Percentiles rank a stretch among this genome's conserved stretches.
Evolutionary conservation across 2,888 invertebrate genomes (phyloP).

Genomic region (Sinelater perroti): DNA sequence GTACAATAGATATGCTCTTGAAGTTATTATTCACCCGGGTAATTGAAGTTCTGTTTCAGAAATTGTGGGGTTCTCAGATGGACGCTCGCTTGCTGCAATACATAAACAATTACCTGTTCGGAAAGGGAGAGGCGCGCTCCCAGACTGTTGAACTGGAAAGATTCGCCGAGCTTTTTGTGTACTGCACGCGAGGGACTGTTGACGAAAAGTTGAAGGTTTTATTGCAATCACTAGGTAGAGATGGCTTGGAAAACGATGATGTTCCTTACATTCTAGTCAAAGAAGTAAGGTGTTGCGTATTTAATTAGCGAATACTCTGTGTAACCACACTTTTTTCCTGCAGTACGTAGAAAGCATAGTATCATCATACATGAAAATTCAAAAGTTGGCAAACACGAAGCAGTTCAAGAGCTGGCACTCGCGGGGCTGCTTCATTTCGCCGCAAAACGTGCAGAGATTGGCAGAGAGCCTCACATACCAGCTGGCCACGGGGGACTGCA

Average conservation of each 20-base stretch:
- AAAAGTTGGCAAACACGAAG: constrained; percentile 66
- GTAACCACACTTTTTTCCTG: constrained; percentile 19
- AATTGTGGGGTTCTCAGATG: constrained; percentile 75
- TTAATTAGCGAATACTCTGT: too few relatives aligned
- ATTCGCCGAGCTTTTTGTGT: constrained; percentile 75
- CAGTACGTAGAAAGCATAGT: constrained; percentile 81
- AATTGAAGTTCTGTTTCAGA: constrained; percentile 63
- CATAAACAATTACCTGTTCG: constrained; percentile 74
- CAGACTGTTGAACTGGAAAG: constrained; percentile 68
- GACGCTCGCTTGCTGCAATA: constrained; percentile 73
- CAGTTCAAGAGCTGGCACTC: constrained; percentile 69
- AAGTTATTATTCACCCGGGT: too few relatives aligned
- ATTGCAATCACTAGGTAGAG: constrained; percentile 67
- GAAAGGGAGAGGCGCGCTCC: constrained; percentile 63
- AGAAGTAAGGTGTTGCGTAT: constrained; percentile 62
- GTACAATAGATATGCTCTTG: too few relatives aligned
- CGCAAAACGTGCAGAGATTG: constrained; percentile 66
- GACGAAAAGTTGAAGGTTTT: constrained; percentile 70
- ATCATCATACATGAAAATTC: constrained; percentile 76
- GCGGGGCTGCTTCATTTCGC: constrained; percentile 66
- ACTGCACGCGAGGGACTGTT: constrained; percentile 72
- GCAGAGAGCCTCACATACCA: constrained; percentile 68
- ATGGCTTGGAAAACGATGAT: constrained; percentile 64
- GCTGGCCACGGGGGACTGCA: constrained; percentile 57
- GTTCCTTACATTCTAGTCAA: constrained; percentile 69